Evolutionary conservation across 2,888 invertebrate species (phyloP), one percentile per base, ranked within the genome.

Genomic region (Carcina quercana): DNA sequence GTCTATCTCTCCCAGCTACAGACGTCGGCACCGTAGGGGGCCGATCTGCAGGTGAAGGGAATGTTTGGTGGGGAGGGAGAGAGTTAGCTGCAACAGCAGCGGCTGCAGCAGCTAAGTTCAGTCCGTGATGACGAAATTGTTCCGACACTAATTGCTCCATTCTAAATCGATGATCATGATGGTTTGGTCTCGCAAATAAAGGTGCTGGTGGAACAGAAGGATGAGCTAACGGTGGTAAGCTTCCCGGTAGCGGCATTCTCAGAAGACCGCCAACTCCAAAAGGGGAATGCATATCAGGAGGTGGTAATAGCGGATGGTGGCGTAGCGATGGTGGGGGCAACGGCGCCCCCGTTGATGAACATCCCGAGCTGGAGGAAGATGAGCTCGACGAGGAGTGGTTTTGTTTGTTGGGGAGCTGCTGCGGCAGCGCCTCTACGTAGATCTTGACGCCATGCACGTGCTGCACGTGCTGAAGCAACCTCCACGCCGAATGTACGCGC

Each of bases 361-460:
- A 86, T 8, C 82, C 86, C 6, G 88, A 86, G 41, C 86, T 86
- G 1, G 86, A 79, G 0, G 87, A 87, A 5, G 87, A 86, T 1
- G 85, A 82, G 52, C 87, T 87, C 19, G 86, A 87, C 2, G 85
- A 72, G 21, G 86, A 88, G 66, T 78, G 88, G 59, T 82, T 80
- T 58, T 88, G 84, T 64, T 88, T 71, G 40, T 55, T 69, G 4
- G 63, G 69, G 42, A 57, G 65, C 34, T 63, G 74, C 38, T 75
- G 79, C 2, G 80, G 76, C 47, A 76, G 59, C 32, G 86, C 85
- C 53, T 94, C 94, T 31, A 92, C 88, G 85, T 96, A 98, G 59
- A 98, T 94, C 72, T 95, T 94, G 41, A 97, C 91, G 12, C 97
- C 97, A 62, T 98, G 98, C 37, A 92, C 90, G 59, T 93, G 93